phyloP scores from a whole-genome alignment of 2,888 invertebrate species.

The Drosophila leonis region DNA sequence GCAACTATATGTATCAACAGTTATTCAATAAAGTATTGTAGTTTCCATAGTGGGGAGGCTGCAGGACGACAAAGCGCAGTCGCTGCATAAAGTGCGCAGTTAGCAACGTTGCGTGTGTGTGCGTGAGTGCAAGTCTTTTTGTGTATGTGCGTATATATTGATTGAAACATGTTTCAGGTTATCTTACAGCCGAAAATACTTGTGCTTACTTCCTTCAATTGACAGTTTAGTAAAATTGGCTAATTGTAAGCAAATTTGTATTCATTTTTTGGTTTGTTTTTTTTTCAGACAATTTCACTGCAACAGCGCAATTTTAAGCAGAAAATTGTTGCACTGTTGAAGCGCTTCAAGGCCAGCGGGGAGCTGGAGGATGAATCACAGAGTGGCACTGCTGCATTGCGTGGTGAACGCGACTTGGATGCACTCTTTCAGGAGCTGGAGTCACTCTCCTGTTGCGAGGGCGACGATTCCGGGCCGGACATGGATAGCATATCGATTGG shows the following conservation, averaged over 20 bases:
- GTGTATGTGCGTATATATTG: not conserved
- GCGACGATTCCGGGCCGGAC: constrained; percentile 96
- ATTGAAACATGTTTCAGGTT: not conserved
- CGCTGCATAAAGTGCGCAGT: constrained; percentile 8
- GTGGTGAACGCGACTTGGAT: constrained; percentile 95
- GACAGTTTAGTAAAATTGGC: not conserved
- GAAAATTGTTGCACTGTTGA: constrained; percentile 97
- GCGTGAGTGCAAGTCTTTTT: not conserved
- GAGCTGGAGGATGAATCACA: constrained; percentile 91
- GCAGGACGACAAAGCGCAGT: constrained; percentile 4
- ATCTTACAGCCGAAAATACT: not conserved
- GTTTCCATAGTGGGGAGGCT: not conserved
- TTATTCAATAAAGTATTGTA: not conserved
- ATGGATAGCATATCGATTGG: constrained; percentile 98
- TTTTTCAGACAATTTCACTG: constrained; percentile 83
- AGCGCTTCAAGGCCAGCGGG: constrained; percentile 96
- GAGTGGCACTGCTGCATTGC: constrained; percentile 87
- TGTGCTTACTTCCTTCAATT: not conserved
- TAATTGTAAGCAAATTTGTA: not conserved
- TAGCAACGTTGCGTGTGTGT: not conserved
- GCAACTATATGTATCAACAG: constrained; percentile 15
- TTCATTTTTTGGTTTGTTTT: constrained; percentile 16
- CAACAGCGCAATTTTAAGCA: constrained; percentile 98
- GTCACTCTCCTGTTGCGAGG: constrained; percentile 93
- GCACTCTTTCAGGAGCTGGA: constrained; percentile 98